Base-by-base conservation (phyloP, 2,113 vertebrate species). In the Poeciliopsis turrubarensis region DNA sequence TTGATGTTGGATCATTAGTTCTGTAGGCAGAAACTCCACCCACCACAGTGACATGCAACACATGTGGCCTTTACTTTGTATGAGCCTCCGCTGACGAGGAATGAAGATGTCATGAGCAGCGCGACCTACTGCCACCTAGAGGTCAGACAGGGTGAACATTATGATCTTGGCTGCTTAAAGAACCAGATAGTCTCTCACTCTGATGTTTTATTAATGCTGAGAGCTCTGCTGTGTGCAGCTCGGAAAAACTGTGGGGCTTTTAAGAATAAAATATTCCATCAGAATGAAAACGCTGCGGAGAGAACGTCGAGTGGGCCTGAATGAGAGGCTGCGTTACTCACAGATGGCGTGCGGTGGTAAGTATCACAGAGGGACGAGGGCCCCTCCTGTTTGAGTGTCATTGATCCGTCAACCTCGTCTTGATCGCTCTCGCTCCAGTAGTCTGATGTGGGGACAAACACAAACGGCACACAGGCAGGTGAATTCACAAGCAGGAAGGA, bases 381-480 rank as follows among this genome's bases (percentile, higher is more conserved):
- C 68, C 92, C 95, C 76, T 98, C 97, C 89, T 97, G 96, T 87
- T 97, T 97, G 86, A 98, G 91, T 1, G 96, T 97, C 93, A 97
- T 94, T 0, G 96, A 96, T 73, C 96, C 95, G 0, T 97, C 96
- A 0, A 95, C 85, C 26, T 98, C 97, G 6, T 98, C 97, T 82
- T 97, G 97, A 86, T 98, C 97, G 0, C 97, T 98, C 88, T 98
- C 97, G 19, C 97, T 98, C 97, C 97, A 98, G 90, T 98, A 98
- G 92, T 97, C 97, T 98, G 91, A 88, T 5, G 3, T 17, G 11
- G 47, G 68, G 34, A 69, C 19, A 44, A 63, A 71, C 15, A 63
- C 39, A 73, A 13, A 76, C 27, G 54, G 54, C 44, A 70, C 8
- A 54, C 29, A 75, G n/a, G 15, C 63, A 72, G 12, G 63, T 12